Conservation (phyloP, 1,140 invertebrate species). For the Sarcophaga peregrina region DNA sequence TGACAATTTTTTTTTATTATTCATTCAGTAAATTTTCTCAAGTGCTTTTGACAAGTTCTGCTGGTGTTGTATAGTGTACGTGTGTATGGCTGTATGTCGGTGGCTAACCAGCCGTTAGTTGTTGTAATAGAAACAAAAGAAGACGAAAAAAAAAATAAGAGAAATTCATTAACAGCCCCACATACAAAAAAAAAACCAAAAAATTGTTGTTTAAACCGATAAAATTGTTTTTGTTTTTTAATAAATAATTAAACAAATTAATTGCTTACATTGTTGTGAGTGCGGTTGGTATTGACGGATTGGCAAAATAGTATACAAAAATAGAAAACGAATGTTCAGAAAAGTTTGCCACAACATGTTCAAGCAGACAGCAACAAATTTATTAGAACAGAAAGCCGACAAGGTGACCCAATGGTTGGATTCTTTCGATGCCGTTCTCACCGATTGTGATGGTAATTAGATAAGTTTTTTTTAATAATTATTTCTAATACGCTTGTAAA, state of each 20-base stretch:
- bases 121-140: no score
- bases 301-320: neutral
- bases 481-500: neutral
- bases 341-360: constrained; percentile 49
- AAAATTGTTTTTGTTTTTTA: no score
- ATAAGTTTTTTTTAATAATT: neutral
- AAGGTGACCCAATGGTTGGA: constrained; percentile 75
- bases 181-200: neutral
- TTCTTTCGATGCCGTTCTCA: constrained; percentile 82
- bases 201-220: no score
- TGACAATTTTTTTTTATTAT: no score
- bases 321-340: neutral
- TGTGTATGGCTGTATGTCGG: no score
- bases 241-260: no score
- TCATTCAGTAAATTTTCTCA: no score
- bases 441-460: constrained; percentile 86
- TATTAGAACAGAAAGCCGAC: constrained; percentile 64
- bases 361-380: constrained; percentile 60
- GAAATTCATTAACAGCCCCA: neutral
- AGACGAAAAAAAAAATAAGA: neutral
- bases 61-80: no score
- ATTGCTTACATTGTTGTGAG: no score
- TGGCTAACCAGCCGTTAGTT: no score
- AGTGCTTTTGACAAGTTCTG: no score
- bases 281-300: no score